Percentiles rank a stretch among this genome's conserved stretches.
Conservation (phyloP, 2,888 invertebrate genomes). For the Lasioglossum zephyrum region DNA sequence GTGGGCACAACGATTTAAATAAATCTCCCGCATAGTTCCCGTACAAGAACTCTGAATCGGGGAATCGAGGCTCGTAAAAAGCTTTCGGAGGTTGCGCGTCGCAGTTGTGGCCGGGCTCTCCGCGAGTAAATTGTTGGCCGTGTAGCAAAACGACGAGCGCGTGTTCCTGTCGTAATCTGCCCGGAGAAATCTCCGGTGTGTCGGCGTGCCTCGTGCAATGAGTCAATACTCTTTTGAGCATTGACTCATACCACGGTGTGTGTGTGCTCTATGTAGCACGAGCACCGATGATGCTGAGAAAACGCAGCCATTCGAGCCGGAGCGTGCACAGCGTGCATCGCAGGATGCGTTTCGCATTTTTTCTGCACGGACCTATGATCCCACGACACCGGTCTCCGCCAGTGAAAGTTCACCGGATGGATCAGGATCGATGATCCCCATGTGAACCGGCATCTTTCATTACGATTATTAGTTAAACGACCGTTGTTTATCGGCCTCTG, state of each 20-base stretch:
- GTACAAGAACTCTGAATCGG: slow-evolving; percentile 36
- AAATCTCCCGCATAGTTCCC: slow-evolving; percentile 32
- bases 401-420: slow-evolving; percentile 24
- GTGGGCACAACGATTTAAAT: slow-evolving; percentile 25
- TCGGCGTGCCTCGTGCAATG: slow-evolving; percentile 49
- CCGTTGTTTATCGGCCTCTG: neutral
- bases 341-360: slow-evolving; percentile 41
- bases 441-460: neutral
- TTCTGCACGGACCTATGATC: slow-evolving; percentile 6
- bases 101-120: slow-evolving; percentile 1
- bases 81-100: slow-evolving; percentile 15
- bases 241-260: neutral
- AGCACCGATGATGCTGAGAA: slow-evolving; percentile 38
- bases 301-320: slow-evolving; percentile 22
- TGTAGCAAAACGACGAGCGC: slow-evolving; percentile 47
- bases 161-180: slow-evolving; percentile 57
- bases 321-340: slow-evolving; percentile 23
- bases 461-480: slow-evolving; percentile 2
- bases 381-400: slow-evolving; percentile 4
- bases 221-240: slow-evolving; percentile 53
- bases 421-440: neutral
- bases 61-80: slow-evolving; percentile 43
- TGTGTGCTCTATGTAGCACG: slow-evolving; percentile 24
- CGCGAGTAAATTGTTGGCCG: slow-evolving; percentile 48
- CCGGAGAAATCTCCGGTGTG: slow-evolving; percentile 52